Evolutionary conservation across 2,888 invertebrate genomes (phyloP).

Genomic region (Dugesia japonica): DNA sequence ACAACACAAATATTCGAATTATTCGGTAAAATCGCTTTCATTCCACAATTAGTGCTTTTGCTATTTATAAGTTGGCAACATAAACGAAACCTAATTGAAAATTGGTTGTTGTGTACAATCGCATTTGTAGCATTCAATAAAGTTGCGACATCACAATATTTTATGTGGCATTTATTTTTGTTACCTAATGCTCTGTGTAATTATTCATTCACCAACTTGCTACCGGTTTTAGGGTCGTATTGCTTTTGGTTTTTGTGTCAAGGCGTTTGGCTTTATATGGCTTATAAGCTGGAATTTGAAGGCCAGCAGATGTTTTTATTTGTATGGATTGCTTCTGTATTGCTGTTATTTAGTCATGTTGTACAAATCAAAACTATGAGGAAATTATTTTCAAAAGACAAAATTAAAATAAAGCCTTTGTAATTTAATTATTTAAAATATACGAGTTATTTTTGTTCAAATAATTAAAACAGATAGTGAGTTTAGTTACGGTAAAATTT

Average conservation of each 20-base stretch:
- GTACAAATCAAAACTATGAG: neutral
- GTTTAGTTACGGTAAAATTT: too few relatives aligned
- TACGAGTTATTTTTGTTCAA: too few relatives aligned
- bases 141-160: slow-evolving; percentile 67
- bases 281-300: slow-evolving; percentile 77
- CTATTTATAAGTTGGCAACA: slow-evolving; percentile 40
- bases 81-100: slow-evolving; percentile 59
- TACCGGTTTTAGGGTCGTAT: neutral
- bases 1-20: slow-evolving; percentile 41
- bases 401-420: neutral
- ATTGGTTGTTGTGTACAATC: slow-evolving; percentile 66
- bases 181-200: slow-evolving; percentile 55
- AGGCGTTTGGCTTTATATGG: slow-evolving; percentile 69
- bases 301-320: slow-evolving; percentile 64
- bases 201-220: slow-evolving; percentile 37
- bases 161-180: slow-evolving; percentile 75
- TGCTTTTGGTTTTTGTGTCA: slow-evolving; percentile 52
- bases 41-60: slow-evolving; percentile 56
- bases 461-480: too few relatives aligned
- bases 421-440: too few relatives aligned
- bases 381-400: neutral
- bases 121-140: slow-evolving; percentile 80
- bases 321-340: slow-evolving; percentile 67
- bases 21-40: slow-evolving; percentile 54
- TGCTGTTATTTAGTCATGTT: slow-evolving; percentile 57